Percentiles rank a stretch among this genome's conserved stretches.
phyloP scores from a whole-genome alignment of 2,888 invertebrate species.

The Aspidiotus rigidus region DNA sequence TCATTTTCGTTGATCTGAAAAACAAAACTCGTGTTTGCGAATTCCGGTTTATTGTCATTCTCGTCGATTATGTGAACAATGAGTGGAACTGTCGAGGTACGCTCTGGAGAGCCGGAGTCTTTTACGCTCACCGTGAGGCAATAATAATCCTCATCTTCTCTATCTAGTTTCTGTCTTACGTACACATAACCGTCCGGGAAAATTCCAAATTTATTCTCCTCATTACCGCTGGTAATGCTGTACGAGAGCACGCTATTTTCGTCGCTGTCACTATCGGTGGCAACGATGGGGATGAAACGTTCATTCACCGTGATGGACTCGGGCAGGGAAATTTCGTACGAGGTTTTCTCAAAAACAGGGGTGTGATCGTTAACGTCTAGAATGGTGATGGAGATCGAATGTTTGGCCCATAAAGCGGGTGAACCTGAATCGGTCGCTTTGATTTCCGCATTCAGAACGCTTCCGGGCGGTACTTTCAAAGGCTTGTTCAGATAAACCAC shows the following conservation, averaged over 20 bases:
- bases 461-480: conserved; percentile 63
- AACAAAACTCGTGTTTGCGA: conserved; percentile 80
- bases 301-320: conserved; percentile 88
- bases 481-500: conserved; percentile 79
- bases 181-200: conserved; percentile 91
- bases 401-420: conserved; percentile 63
- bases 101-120: conserved; percentile 66
- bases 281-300: conserved; percentile 79
- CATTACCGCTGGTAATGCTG: conserved; percentile 75
- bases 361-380: conserved; percentile 93
- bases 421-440: conserved; percentile 76
- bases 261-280: conserved; percentile 79
- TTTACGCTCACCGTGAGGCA: conserved; percentile 73
- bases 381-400: conserved; percentile 60
- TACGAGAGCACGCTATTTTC: conserved; percentile 70
- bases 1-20: conserved; percentile 84
- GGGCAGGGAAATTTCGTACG: conserved; percentile 81
- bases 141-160: conserved; percentile 86
- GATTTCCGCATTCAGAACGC: conserved; percentile 62
- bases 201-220: conserved; percentile 77
- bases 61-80: conserved; percentile 90
- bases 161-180: conserved; percentile 73
- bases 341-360: conserved; percentile 82
- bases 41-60: conserved; percentile 90
- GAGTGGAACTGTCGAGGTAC: conserved; percentile 78